Percentiles rank a stretch among this genome's conserved stretches.
phyloP scores from a whole-genome alignment of 1,140 invertebrate species.

The Trissolcus basalis region DNA sequence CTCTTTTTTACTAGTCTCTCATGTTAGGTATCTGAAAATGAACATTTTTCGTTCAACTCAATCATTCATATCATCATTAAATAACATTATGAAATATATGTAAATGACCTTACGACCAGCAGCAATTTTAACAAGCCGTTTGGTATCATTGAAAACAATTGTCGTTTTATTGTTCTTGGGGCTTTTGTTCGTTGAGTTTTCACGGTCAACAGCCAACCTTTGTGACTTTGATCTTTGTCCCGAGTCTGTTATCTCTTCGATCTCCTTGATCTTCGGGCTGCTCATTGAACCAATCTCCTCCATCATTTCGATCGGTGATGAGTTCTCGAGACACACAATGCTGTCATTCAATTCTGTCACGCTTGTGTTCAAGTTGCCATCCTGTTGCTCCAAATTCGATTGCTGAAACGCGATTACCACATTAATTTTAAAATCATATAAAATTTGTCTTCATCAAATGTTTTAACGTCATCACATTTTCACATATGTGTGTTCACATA shows the following conservation, averaged over 20 bases:
- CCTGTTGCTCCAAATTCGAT: slow-evolving; percentile 16
- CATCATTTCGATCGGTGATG: slow-evolving; percentile 65
- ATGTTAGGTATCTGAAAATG: slow-evolving; percentile 39
- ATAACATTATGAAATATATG: not conserved
- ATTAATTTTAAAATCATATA: not conserved
- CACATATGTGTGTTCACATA: too few species aligned
- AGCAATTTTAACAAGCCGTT: slow-evolving; percentile 83
- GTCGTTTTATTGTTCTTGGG: slow-evolving; percentile 76
- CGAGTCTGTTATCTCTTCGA: slow-evolving; percentile 58
- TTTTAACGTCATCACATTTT: too few species aligned
- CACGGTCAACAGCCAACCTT: slow-evolving; percentile 75
- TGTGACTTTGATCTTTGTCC: slow-evolving; percentile 11
- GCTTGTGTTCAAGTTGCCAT: slow-evolving; percentile 44
- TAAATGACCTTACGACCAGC: slow-evolving; percentile 73
- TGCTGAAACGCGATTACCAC: not conserved
- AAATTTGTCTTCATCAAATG: too few species aligned
- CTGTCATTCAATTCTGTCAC: slow-evolving; percentile 30
- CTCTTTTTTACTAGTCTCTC: slow-evolving; percentile 82
- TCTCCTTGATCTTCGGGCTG: slow-evolving; percentile 73
- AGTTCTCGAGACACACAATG: slow-evolving; percentile 34
- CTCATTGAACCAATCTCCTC: slow-evolving; percentile 72
- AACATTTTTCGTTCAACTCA: not conserved
- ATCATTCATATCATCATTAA: not conserved
- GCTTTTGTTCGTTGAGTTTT: slow-evolving; percentile 71
- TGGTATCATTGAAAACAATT: slow-evolving; percentile 85